Evolutionary conservation across 2,797 vertebrate species (phyloP).

Genomic region (Trematomus bernacchii): DNA sequence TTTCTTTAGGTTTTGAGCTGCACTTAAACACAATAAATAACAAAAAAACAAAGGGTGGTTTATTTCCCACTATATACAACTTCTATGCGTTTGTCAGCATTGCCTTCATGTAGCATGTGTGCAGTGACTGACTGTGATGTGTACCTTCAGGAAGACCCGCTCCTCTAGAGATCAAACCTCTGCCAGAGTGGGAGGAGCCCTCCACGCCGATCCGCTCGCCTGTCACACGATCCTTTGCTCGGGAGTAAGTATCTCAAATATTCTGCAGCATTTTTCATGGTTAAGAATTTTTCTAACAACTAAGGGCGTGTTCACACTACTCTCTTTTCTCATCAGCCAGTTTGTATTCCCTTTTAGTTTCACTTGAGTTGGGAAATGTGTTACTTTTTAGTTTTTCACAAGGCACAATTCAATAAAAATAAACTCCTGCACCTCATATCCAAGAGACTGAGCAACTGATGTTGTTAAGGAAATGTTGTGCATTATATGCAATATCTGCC

Average conservation of each 20-base stretch:
- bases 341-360: not conserved
- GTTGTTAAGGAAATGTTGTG: slow-evolving; percentile 9
- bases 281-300: slow-evolving; percentile 38
- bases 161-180: slow-evolving; percentile 95
- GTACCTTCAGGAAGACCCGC: slow-evolving; percentile 91
- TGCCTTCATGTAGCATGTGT: not conserved
- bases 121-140: slow-evolving; percentile 46
- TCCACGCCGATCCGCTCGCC: slow-evolving; percentile 96
- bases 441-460: slow-evolving; percentile 10
- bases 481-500: too few species aligned
- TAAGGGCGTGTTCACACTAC: slow-evolving; percentile 69
- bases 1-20: not conserved
- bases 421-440: slow-evolving; percentile 14
- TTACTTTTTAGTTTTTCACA: not conserved
- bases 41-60: not conserved
- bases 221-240: slow-evolving; percentile 95
- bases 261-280: slow-evolving; percentile 7
- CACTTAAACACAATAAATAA: not conserved
- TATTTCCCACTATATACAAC: not conserved
- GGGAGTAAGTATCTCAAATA: slow-evolving; percentile 92
- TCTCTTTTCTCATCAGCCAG: slow-evolving; percentile 6
- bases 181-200: slow-evolving; percentile 96
- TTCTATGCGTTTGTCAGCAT: not conserved
- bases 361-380: not conserved
- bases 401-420: not conserved